phyloP scores from a whole-genome alignment of 2,113 vertebrate genomes.

The Laticauda laticaudata region DNA sequence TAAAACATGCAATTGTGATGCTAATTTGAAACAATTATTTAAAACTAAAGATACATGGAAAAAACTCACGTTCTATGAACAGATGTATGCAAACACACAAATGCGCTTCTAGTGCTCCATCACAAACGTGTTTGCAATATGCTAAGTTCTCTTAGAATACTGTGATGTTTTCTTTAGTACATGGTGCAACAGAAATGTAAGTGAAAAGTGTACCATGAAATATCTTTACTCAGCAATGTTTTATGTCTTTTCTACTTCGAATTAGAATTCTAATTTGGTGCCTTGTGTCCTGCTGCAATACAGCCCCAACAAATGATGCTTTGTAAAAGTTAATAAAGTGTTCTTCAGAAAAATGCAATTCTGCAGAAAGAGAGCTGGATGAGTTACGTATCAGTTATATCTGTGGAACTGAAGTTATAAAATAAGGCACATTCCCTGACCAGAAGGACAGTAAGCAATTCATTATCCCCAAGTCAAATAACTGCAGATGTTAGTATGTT shows the following conservation, averaged over 20 bases:
- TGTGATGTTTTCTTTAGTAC: constrained; percentile 22
- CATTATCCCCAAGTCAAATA: not conserved
- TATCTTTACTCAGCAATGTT: not conserved
- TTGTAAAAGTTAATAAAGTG: not conserved
- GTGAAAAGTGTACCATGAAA: not conserved
- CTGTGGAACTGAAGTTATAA: not conserved
- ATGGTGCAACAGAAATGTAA: not conserved
- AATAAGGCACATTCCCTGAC: constrained; percentile 6
- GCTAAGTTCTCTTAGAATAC: constrained; percentile 21
- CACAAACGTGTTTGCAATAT: constrained; percentile 4
- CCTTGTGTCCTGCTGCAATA: not conserved
- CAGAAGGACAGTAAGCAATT: not conserved
- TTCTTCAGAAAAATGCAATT: not conserved
- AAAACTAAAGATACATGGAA: constrained; percentile 14
- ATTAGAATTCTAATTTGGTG: constrained; percentile 8
- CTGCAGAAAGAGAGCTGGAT: not conserved
- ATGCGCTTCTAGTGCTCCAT: constrained; percentile 7
- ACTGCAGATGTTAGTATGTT: not conserved
- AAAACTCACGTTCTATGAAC: constrained; percentile 10
- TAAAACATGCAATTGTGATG: constrained; percentile 35
- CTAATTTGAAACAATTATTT: constrained; percentile 42
- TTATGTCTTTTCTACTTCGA: constrained; percentile 1
- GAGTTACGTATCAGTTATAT: not conserved
- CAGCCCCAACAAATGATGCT: not conserved
- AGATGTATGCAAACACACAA: not conserved